Conservation (phyloP, 2,113 vertebrate species). For the Dasypus novemcinctus region DNA sequence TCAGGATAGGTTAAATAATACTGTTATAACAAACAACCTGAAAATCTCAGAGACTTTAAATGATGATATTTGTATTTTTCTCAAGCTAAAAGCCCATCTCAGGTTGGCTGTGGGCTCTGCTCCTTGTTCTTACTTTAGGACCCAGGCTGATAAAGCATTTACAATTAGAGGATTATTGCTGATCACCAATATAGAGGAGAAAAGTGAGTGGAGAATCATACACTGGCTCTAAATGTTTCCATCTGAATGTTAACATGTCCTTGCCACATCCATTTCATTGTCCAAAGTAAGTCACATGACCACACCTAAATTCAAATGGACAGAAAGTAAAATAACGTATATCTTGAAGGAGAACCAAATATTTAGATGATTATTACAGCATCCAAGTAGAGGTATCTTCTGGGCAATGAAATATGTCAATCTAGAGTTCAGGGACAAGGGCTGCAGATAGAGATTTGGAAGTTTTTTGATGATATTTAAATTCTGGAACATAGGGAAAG, state of each 20-base stretch:
- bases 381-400: background rate
- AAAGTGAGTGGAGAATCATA: background rate
- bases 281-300: background rate
- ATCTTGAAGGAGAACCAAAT: background rate
- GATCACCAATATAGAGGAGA: background rate
- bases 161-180: background rate
- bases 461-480: background rate
- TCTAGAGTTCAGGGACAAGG: background rate
- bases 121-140: background rate
- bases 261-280: background rate
- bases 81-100: background rate
- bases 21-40: background rate
- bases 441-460: background rate
- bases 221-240: background rate
- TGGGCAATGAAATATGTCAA: background rate
- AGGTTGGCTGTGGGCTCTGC: background rate
- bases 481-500: background rate
- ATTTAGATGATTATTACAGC: background rate
- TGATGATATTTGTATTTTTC: background rate
- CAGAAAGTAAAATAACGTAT: background rate
- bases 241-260: background rate
- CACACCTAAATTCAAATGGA: background rate
- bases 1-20: background rate
- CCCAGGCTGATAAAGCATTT: background rate
- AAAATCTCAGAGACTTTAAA: background rate